phyloP scores from a whole-genome alignment of 1,140 invertebrate genomes.

The Hermetia illucens region DNA sequence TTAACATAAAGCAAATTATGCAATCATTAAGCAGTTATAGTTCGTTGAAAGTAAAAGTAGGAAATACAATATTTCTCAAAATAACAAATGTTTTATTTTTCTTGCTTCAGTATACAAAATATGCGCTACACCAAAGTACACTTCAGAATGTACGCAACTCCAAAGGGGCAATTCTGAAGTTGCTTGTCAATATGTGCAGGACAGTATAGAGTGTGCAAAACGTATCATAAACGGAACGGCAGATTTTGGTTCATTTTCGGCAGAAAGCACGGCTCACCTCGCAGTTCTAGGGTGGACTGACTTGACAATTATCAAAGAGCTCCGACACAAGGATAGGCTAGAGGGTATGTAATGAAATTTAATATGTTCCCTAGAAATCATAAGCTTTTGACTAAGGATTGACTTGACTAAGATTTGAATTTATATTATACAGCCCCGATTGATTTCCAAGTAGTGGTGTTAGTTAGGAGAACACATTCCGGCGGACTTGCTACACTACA shows the following conservation, averaged over 20 bases:
- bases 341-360: conserved; percentile 14
- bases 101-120: conserved; percentile 21
- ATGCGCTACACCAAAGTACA: conserved; percentile 12
- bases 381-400: not conserved
- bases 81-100: too few species aligned
- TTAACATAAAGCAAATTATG: too few species aligned
- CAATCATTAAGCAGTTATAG: too few species aligned
- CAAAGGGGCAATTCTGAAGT: conserved; percentile 14
- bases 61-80: too few species aligned
- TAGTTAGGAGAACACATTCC: conserved; percentile 31
- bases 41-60: too few species aligned
- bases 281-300: conserved; percentile 31
- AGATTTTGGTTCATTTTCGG: conserved; percentile 38
- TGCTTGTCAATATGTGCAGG: conserved; percentile 16
- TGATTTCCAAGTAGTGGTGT: conserved; percentile 40
- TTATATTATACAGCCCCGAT: conserved; percentile 31
- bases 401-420: not conserved
- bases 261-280: conserved; percentile 37
- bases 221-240: conserved; percentile 30
- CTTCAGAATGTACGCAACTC: conserved; percentile 8
- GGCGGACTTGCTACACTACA: conserved; percentile 31
- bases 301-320: conserved; percentile 31
- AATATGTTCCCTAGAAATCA: too few species aligned
- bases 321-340: conserved; percentile 29
- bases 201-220: conserved; percentile 39